Evolutionary conservation across 2,888 invertebrate species (phyloP), one percentile per base, ranked within the genome.

Genomic region (Eurytoma californica): DNA sequence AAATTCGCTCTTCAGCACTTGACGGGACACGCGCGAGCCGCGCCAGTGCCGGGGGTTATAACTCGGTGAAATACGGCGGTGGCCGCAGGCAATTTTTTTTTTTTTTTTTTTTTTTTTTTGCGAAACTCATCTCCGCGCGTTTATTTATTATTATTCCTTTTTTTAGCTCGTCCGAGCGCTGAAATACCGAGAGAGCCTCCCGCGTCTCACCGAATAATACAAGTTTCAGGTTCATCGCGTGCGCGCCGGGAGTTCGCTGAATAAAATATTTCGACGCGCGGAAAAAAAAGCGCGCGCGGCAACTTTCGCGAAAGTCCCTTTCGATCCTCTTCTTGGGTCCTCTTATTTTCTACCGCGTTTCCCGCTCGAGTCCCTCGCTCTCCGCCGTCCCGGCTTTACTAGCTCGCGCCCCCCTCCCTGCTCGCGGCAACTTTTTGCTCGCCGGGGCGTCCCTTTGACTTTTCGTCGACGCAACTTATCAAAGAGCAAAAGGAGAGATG

Each of bases 221-320:
- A 75, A 75, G 66, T 78, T 76, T 76, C 60, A 28, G 55, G 60
- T 68, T 66, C 75, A 63, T 76, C 61, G 72, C 61, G 53, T 63
- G 70, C 58, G 9, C 20, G 20, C 18, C 51, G 18, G 47, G 53
- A 39, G 24, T n/a, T 53, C 53, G 30, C 20, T 78, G 72, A 78
- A 80, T 80, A 80, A 80, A 78, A 81, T 76, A 78, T 78, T 81
- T 78, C 69, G 3, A n/a, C 24, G 63, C 16, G 72, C 51, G 65
- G 7, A 39, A 14, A n/a, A 30, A 53, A 66, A 61, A 68, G 30
- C 39, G 16, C 18, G 3, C 28, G 39, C 24, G 28, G 20, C 69
- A 78, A 78, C 78, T 78, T 63, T 73, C 14, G 20, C 51, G 14
- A 69, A 69, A 79, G 74, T 79, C 58, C 57, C 58, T 69, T 74